Conservation (phyloP, 1,140 invertebrate species). For the Ruditapes philippinarum region DNA sequence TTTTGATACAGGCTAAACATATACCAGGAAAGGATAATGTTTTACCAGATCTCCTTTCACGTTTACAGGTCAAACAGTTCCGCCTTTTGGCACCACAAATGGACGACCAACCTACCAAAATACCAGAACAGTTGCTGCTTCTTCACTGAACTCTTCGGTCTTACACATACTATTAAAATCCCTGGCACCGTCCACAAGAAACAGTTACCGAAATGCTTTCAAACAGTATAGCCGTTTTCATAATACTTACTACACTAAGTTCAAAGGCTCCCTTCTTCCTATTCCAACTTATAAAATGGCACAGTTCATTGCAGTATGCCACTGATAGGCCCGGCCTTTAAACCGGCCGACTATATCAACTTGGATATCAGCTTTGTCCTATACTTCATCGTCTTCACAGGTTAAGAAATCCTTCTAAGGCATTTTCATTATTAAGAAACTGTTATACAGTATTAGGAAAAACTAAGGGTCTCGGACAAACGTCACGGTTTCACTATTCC, state of each 20-base stretch:
- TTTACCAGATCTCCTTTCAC: constrained; percentile 50
- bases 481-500: neutral
- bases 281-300: neutral
- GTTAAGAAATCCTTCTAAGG: neutral
- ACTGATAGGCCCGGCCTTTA: neutral
- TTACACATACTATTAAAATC: neutral
- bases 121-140: neutral
- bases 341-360: neutral
- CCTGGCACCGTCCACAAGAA: neutral
- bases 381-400: neutral
- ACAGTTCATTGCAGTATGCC: neutral
- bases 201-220: neutral
- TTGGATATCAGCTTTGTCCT: neutral
- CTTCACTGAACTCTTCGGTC: neutral
- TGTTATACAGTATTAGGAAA: neutral
- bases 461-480: neutral
- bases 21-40: constrained; percentile 54
- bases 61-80: constrained; percentile 28
- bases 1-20: constrained; percentile 51
- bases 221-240: neutral
- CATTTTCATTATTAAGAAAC: constrained; percentile 12
- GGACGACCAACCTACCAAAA: neutral
- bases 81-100: neutral
- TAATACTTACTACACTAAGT: neutral
- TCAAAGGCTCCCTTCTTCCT: neutral